Base-by-base conservation (phyloP, 2,888 invertebrate species). In the Xylocampa areola region DNA sequence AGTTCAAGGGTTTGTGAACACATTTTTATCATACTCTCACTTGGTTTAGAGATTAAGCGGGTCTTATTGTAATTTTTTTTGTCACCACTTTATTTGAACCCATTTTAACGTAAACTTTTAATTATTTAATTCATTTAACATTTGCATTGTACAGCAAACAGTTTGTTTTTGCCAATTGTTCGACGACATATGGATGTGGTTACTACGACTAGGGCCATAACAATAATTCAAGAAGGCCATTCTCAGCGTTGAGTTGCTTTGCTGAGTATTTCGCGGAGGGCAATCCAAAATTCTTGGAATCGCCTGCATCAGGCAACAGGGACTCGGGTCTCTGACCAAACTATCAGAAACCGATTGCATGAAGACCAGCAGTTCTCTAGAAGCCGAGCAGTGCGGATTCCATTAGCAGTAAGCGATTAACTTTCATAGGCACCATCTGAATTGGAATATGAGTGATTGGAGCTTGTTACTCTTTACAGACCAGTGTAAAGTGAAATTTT, bases 211-310 rank as follows among this genome's bases (percentile, higher is more conserved):
- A 44, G 44, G 14, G 33, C 32, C 10, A 10, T 21, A 11, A 14
- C 21, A 32, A 13, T 33, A 2, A 35, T 45, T n/a, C 25, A 45
- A 45, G 45, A 35, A 25, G 45, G 45, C 8, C n/a, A 45, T 25
- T 35, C 35, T 4, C 45, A 45, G 23, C 45, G 23, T 8, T 45
- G 25, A 16, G 35, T 40, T 1, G 40, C 40, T n/a, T 27, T 27
- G 10, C 27, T 40, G 8, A 27, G 40, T n/a, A 16, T 25, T 35
- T 33, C 45, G n/a, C n/a, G 45, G 17, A 14, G 14, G 25, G 32
- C 40, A 0, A 41, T 35, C n/a, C 39, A 32, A 19, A 41, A 33
- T 41, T 32, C 33, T 14, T 50, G 40, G 49, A 33, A 48, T 19
- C 32, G 27, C 7, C 13, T 43, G 21, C 29, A 10, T 7, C 13